These are phyloP conservation scores for Bombus waltoni DNA, from an alignment of 1,140 invertebrate species.

Conservation along the genomic window DNA sequence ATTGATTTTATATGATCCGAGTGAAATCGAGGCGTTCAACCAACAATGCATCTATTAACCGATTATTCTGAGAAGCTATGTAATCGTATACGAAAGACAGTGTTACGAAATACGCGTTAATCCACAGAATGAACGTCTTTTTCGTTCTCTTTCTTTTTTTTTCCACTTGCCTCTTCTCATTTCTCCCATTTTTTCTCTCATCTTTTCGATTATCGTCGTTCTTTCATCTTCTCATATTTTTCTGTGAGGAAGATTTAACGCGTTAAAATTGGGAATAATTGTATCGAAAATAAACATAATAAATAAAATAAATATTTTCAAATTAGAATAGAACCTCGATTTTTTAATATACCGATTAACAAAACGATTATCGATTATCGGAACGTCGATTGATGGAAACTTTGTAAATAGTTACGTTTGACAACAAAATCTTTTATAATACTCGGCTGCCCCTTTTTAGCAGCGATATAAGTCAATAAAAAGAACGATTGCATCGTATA, in stretches of 20 bases:
- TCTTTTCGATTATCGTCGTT: not conserved
- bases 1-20: not conserved
- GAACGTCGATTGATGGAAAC: too few relatives aligned
- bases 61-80: not conserved
- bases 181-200: not conserved
- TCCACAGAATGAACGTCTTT: not conserved
- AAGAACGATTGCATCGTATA: not conserved
- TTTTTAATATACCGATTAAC: too few relatives aligned
- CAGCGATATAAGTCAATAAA: not conserved
- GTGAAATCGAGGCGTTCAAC: conserved; percentile 35
- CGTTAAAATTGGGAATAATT: too few relatives aligned
- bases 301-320: too few relatives aligned
- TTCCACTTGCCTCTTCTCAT: not conserved
- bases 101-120: conserved; percentile 13
- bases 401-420: too few relatives aligned
- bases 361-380: too few relatives aligned
- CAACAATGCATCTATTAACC: conserved; percentile 4
- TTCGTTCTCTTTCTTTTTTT: not conserved
- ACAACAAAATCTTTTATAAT: not conserved
- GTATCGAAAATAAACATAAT: too few relatives aligned
- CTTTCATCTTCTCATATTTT: not conserved
- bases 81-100: not conserved
- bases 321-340: too few relatives aligned
- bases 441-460: not conserved
- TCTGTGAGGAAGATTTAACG: not conserved